phyloP scores from a whole-genome alignment of 2,113 vertebrate species.

The Cynopterus brachyotis region DNA sequence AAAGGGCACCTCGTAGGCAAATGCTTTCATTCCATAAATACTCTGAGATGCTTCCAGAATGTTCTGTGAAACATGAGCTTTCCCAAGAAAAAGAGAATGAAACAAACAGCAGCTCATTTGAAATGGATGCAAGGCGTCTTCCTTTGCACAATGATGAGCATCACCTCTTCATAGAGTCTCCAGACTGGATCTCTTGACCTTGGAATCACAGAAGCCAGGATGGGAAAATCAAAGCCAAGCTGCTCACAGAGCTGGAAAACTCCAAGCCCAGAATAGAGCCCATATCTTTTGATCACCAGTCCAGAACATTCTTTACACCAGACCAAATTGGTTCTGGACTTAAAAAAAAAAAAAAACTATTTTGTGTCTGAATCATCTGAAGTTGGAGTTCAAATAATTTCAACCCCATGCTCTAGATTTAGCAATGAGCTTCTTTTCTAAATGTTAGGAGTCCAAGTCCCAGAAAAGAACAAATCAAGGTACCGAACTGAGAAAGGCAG shows the following conservation, averaged over 20 bases:
- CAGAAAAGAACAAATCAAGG: background rate
- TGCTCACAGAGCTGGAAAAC: background rate
- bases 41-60: background rate
- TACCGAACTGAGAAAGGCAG: background rate
- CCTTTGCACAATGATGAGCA: background rate
- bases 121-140: background rate
- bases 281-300: rapidly evolving
- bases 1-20: background rate
- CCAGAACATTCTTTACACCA: background rate
- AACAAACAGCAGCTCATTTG: background rate
- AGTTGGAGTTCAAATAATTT: background rate
- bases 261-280: background rate
- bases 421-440: background rate
- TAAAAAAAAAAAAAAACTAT: background rate
- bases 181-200: background rate
- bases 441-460: background rate
- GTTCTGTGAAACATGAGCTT: background rate
- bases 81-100: background rate
- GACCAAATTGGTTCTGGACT: background rate
- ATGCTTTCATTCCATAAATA: background rate
- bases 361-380: background rate
- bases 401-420: background rate
- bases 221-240: background rate
- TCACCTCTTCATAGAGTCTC: background rate
- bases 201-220: background rate